Conservation (phyloP, 2,888 invertebrate species). For the Drosophila recens region DNA sequence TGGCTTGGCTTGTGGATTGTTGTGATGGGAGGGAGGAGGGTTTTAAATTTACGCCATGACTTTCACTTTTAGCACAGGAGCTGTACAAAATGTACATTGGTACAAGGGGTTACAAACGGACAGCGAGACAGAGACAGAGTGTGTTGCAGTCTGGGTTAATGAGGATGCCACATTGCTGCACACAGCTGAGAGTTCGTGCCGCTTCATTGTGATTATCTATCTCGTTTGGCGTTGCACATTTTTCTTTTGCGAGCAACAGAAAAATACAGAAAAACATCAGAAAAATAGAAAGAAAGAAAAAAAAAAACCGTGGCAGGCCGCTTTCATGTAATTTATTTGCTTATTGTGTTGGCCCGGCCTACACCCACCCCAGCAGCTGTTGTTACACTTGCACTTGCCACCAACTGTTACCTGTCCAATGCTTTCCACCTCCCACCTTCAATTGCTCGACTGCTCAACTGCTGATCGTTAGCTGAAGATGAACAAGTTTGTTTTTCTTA, state of each 20-base stretch:
- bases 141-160: constrained; percentile 67
- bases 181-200: constrained; percentile 66
- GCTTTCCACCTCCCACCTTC: constrained; percentile 34
- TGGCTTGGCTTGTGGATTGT: too few relatives aligned
- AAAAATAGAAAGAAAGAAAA: constrained; percentile 43
- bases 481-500: constrained; percentile 72
- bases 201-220: constrained; percentile 78
- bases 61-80: constrained; percentile 69
- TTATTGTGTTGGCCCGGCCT: constrained; percentile 67
- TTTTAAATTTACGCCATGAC: constrained; percentile 65
- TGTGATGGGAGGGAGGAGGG: neutral
- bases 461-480: constrained; percentile 71
- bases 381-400: constrained; percentile 81
- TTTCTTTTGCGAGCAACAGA: constrained; percentile 37
- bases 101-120: constrained; percentile 5
- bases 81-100: neutral
- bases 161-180: constrained; percentile 79
- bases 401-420: constrained; percentile 25
- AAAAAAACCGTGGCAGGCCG: constrained; percentile 71
- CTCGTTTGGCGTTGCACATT: constrained; percentile 55
- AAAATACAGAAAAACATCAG: too few relatives aligned
- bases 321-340: constrained; percentile 81
- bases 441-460: constrained; percentile 21
- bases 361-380: constrained; percentile 55
- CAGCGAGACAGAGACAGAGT: neutral